Base-by-base conservation (phyloP, 2,888 invertebrate genomes). In the Piscicola geometra region DNA sequence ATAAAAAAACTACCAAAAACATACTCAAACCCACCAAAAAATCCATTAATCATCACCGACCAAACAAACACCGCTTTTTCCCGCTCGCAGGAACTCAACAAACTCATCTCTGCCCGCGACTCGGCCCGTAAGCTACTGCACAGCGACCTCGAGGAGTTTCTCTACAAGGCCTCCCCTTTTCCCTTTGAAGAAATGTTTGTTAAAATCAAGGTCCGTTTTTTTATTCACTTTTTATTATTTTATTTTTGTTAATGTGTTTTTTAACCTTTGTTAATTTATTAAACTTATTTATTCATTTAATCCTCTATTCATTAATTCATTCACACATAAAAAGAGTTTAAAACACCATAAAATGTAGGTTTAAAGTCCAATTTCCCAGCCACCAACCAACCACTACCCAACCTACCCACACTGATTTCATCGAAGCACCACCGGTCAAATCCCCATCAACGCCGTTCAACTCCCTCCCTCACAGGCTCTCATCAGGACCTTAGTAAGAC, bases 61-160 rank as follows among this genome's bases (percentile, higher is more conserved):
- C 21, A 9, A 9, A 47, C 21, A 47, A 9, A 47, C 9, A 9
- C 21, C 52, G 9, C 9, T 0, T 1, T 41, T n/a, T 2, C 1
- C 3, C 0, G 52, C n/a, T n/a, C 18, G 28, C 71, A 71, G 73
- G 73, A 73, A 35, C 36, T 73, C 35, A 35, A 32, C 64, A 73
- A 73, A 35, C 52, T 73, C 52, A 73, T 73, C 60, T 73, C 73
- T 1, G 73, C 73, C 3, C 1, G 73, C 32, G 73, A 73, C 35
- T 73, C 73, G 21, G 73, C 73, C 3, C 47, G 73, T 21, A 73
- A 73, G 30, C 64, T 73, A 2, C 64, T 73, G 21, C 56, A 73
- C 35, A 52, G 60, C 15, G 73, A 73, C 28, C 64, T 73, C 3
- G 73, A 73, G n/a, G 73, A 73, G 41, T 64, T 73, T 30, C 41